Base-by-base conservation (phyloP, 2,888 invertebrate genomes). In the Cerceris ruficornis region DNA sequence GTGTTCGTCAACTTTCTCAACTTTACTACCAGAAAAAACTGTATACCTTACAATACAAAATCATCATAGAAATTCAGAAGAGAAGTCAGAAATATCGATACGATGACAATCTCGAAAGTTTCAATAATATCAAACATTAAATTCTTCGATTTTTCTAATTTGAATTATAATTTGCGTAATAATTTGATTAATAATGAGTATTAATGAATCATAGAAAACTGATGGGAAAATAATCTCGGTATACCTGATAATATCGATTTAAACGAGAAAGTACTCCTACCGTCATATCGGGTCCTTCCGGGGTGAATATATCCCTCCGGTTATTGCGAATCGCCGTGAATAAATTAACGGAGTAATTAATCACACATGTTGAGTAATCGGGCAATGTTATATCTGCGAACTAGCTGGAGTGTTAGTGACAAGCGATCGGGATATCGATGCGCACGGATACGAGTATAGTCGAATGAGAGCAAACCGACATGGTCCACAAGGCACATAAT, bases 341-440 rank as follows among this genome's bases (percentile, higher is more conserved):
- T 76, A 67, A 74, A 80, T 77, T 74, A 81, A 77, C 75, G 74
- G 50, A 72, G 78, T 82, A 81, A 87, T 87, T 85, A 87, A 87
- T 86, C 83, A 86, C 79, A 81, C 80, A 60, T 58, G 73, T 79
- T 68, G 77, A 78, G 83, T 80, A 73, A 80, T 74, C 69, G 79
- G 6, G 61, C 15, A 72, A 54, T 46, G 74, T 58, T 14, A 49
- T 52, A 57, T 11, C 50, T 15, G 50, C 39, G 28, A 50, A 39
- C 50, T 13, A 39, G 50, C 39, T 65, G 42, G 69, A 69, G 54
- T 64, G 69, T 59, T 54, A 69, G 59, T 8, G 74, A 59, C 69
- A 59, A 59, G 43, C 59, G 50, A 42, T 59, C 55, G 7, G 43
- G 52, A 64, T 43, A 17, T 59, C 60, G 58, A 43, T 49, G 60